Conservation (phyloP, 2,888 invertebrate genomes). For the Scaptomyza polygonia region DNA sequence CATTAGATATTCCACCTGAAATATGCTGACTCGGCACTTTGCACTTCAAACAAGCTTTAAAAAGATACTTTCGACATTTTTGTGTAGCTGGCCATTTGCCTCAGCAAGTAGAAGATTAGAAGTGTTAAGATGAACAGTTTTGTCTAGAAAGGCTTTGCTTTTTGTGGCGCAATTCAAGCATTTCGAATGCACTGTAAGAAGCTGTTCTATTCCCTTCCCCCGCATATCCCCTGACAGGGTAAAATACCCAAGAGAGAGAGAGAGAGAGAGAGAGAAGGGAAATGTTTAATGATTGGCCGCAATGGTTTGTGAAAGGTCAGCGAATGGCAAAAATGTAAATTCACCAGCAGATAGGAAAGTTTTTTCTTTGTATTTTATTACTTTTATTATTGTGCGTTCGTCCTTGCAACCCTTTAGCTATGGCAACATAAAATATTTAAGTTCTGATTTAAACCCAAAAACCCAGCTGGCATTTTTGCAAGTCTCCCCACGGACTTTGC, state of each 20-base stretch:
- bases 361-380: no score
- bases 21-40: slow-evolving; percentile 70
- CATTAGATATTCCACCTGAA: slow-evolving; percentile 39
- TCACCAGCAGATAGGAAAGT: slow-evolving; percentile 27
- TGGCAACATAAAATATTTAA: slow-evolving; percentile 61
- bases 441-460: slow-evolving; percentile 62
- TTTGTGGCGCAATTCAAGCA: slow-evolving; percentile 8
- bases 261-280: background rate
- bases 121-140: slow-evolving; percentile 33
- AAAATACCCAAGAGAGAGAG: slow-evolving; percentile 11
- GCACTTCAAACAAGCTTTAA: slow-evolving; percentile 71
- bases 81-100: slow-evolving; percentile 45
- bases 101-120: background rate
- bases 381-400: background rate
- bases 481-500: slow-evolving; percentile 43
- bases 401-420: slow-evolving; percentile 13
- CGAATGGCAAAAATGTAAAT: slow-evolving; percentile 57
- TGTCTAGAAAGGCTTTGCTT: background rate
- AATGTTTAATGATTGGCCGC: slow-evolving; percentile 55
- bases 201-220: no score
- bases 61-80: slow-evolving; percentile 57
- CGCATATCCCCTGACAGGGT: no score
- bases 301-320: slow-evolving; percentile 58
- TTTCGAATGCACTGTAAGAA: slow-evolving; percentile 2
- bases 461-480: slow-evolving; percentile 43